These are phyloP conservation scores for Plecotus auritus DNA, from an alignment of 2,113 vertebrate genomes.

Conservation along the genomic window DNA sequence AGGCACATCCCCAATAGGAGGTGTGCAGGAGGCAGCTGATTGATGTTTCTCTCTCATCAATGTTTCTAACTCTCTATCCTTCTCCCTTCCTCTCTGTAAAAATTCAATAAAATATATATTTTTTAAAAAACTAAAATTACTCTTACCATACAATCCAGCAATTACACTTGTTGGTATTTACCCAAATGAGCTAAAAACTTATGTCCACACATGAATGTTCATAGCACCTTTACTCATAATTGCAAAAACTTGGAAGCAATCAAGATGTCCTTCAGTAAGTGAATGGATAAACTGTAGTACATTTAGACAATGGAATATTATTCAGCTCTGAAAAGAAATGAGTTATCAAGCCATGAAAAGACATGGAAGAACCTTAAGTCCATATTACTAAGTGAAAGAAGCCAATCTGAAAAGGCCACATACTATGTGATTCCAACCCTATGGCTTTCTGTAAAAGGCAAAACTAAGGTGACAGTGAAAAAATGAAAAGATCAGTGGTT, in stretches of 20 bases:
- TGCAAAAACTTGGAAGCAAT: background rate
- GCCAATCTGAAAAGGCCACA: background rate
- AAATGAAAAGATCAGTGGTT: background rate
- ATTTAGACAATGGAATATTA: background rate
- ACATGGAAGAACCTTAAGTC: background rate
- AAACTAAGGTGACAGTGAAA: background rate
- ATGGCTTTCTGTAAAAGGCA: background rate
- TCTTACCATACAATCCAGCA: background rate
- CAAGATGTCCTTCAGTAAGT: background rate
- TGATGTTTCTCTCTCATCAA: no score
- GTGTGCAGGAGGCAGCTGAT: no score
- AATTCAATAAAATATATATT: no score
- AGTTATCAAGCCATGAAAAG: background rate
- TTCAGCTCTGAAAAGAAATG: background rate
- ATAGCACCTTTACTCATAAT: background rate
- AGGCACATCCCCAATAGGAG: no score
- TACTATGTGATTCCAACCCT: background rate
- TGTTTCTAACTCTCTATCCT: no score
- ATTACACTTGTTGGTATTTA: background rate
- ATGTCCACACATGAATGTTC: background rate
- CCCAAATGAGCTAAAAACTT: background rate
- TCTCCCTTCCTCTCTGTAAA: no score
- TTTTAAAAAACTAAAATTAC: background rate
- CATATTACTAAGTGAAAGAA: background rate
- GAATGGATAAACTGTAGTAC: background rate